phyloP scores from a whole-genome alignment of 2,888 invertebrate species.

The Cetonia aurata region DNA sequence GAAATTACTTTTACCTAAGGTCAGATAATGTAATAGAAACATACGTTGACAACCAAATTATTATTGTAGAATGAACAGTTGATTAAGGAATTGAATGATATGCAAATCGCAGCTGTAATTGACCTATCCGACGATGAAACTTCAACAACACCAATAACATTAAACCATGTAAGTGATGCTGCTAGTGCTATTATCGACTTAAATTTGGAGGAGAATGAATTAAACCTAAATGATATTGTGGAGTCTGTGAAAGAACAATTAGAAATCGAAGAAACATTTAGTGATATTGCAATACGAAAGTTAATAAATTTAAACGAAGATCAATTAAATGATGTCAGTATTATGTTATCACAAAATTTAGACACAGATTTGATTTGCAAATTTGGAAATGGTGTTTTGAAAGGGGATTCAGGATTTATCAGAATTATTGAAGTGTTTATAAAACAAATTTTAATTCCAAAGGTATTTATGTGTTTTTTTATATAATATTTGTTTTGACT shows the following conservation, averaged over 20 bases:
- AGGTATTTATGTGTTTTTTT: slow-evolving; percentile 12
- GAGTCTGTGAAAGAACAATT: slow-evolving; percentile 7
- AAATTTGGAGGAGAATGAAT: background rate
- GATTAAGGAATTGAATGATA: background rate
- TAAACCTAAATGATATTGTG: background rate
- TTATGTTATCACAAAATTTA: background rate
- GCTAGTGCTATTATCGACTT: background rate
- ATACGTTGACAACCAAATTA: background rate
- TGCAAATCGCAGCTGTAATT: background rate
- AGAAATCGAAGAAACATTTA: slow-evolving; percentile 2
- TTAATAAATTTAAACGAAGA: slow-evolving; percentile 5
- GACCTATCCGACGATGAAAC: slow-evolving; percentile 18
- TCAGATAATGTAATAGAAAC: slow-evolving; percentile 1
- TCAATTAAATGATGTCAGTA: background rate
- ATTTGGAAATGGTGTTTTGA: slow-evolving; percentile 19
- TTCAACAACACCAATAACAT: background rate
- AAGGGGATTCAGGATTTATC: background rate
- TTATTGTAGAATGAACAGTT: slow-evolving; percentile 23
- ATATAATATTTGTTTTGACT: background rate
- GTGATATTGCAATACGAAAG: background rate
- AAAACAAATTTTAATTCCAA: slow-evolving; percentile 11
- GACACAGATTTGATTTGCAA: slow-evolving; percentile 16
- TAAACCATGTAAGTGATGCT: background rate
- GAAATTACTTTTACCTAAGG: slow-evolving; percentile 19
- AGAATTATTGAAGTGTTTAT: background rate